Conservation (phyloP, 2,113 vertebrate species). For the Paedocypris sp. region DNA sequence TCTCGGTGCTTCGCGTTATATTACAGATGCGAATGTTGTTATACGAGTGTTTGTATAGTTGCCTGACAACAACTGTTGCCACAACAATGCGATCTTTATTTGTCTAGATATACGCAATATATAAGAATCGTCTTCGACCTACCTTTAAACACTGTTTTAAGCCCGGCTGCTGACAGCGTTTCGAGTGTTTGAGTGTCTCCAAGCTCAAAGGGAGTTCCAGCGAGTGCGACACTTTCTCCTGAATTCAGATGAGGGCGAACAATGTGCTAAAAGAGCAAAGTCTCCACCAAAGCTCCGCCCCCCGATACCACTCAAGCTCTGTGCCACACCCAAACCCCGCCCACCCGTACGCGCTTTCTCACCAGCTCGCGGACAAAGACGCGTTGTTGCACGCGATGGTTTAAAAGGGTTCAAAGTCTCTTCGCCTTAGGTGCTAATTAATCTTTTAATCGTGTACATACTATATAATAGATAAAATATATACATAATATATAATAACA, state of each 20-base stretch:
- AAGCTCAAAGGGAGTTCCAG: conserved; percentile 3
- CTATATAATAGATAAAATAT: too few species aligned
- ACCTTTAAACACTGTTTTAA: conserved; percentile 4
- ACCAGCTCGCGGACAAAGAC: neutral
- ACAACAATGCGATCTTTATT: neutral
- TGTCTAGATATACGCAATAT: neutral
- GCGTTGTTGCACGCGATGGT: too few species aligned
- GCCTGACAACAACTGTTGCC: too few species aligned
- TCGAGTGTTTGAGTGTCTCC: neutral
- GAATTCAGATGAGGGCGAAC: conserved; percentile 25
- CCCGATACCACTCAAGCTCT: conserved; percentile 18
- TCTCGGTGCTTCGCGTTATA: too few species aligned
- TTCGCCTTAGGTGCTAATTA: too few species aligned
- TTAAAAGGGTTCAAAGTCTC: neutral
- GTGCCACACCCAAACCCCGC: conserved; percentile 27
- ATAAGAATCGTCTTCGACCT: neutral
- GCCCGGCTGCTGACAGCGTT: conserved; percentile 3
- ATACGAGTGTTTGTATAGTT: too few species aligned
- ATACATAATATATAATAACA: too few species aligned
- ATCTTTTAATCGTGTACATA: too few species aligned
- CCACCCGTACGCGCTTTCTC: neutral
- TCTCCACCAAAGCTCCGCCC: conserved; percentile 28
- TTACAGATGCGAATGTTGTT: too few species aligned
- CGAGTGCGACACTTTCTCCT: conserved; percentile 13
- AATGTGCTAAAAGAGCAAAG: conserved; percentile 13